Evolutionary conservation across 2,113 vertebrate genomes (phyloP).

Genomic region (Eolophus roseicapilla): DNA sequence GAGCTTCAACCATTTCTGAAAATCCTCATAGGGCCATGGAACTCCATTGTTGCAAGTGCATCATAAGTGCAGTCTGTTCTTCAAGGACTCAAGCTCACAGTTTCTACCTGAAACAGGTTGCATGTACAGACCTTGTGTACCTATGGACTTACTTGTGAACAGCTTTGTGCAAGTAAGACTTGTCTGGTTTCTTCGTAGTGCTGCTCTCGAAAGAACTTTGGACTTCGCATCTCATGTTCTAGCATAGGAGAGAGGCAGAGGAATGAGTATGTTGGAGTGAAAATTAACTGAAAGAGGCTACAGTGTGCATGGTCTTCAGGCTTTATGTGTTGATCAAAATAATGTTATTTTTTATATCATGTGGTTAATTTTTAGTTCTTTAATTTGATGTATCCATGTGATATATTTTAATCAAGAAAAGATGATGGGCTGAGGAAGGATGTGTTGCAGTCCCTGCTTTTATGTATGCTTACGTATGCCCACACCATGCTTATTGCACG

Average conservation of each 20-base stretch:
- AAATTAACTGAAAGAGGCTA: background rate
- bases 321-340: background rate
- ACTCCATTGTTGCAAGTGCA: accelerated
- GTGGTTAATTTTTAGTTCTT: background rate
- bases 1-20: background rate
- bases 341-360: background rate
- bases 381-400: background rate
- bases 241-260: background rate
- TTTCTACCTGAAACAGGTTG: background rate
- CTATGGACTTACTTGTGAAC: background rate
- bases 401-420: background rate
- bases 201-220: background rate
- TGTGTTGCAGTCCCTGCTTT: background rate
- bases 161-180: background rate
- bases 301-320: background rate
- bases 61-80: background rate
- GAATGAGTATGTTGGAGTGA: background rate
- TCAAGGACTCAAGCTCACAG: background rate
- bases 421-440: background rate
- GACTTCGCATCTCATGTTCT: background rate
- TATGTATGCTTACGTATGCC: background rate
- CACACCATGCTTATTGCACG: background rate
- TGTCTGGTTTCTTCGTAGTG: background rate
- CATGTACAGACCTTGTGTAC: background rate
- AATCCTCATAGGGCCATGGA: accelerated